These are phyloP conservation scores for Eupithecia subumbrata DNA, from an alignment of 2,888 invertebrate species.

Conservation along the genomic window DNA sequence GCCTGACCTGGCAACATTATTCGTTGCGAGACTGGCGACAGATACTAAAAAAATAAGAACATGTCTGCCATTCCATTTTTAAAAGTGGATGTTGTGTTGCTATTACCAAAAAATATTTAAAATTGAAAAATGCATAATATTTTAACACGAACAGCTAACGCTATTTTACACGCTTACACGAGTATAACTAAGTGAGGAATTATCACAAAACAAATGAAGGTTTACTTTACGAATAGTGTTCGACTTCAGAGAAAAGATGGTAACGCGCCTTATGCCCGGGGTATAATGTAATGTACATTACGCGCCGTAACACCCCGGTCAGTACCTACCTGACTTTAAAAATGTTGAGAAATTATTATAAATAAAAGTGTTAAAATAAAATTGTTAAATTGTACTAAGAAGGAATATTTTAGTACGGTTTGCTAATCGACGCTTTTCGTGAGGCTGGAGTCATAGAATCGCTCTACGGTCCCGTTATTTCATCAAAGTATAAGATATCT, in stretches of 20 bases:
- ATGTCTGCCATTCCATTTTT: not conserved
- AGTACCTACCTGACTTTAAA: no score
- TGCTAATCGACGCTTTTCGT: no score
- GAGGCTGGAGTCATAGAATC: no score
- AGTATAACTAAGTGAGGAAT: not conserved
- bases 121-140: constrained; percentile 25
- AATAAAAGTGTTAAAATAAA: no score
- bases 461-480: no score
- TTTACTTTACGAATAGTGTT: not conserved
- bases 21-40: not conserved
- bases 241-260: not conserved
- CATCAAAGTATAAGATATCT: no score
- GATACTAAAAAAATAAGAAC: not conserved
- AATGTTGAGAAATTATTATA: no score
- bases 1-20: not conserved
- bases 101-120: constrained; percentile 40
- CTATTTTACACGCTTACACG: constrained; percentile 57
- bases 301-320: no score
- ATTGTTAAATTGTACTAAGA: no score
- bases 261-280: no score
- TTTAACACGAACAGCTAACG: constrained; percentile 50
- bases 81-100: constrained; percentile 25
- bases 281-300: no score
- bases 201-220: not conserved
- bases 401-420: no score